Evolutionary conservation across 2,113 vertebrate genomes (phyloP).

Genomic region (Dinomys branickii): DNA sequence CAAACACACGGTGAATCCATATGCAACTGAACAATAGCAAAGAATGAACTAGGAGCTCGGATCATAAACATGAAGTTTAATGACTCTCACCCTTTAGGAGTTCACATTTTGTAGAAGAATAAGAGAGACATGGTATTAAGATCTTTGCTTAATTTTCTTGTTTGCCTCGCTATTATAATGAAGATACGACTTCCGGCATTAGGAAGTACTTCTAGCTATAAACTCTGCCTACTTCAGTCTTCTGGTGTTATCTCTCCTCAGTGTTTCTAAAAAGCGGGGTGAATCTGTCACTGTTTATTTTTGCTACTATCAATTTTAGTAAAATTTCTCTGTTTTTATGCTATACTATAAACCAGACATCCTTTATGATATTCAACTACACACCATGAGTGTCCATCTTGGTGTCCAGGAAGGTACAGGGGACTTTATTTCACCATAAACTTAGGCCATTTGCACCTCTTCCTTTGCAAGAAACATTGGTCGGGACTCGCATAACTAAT

Average conservation of each 20-base stretch:
- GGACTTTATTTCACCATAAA: not conserved
- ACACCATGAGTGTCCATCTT: not conserved
- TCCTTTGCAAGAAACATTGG: not conserved
- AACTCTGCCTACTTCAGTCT: not conserved
- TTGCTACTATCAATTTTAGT: not conserved
- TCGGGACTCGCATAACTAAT: not conserved
- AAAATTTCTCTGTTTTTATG: too few relatives aligned
- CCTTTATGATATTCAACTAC: not conserved
- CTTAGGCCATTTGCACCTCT: not conserved
- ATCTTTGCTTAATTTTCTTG: not conserved
- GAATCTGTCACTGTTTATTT: not conserved
- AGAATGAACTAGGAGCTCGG: not conserved
- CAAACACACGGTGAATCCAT: not conserved
- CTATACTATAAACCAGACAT: too few relatives aligned
- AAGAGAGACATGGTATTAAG: not conserved
- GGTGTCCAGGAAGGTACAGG: not conserved
- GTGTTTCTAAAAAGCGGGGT: not conserved
- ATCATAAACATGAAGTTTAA: slow-evolving; percentile 17
- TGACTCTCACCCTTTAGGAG: not conserved
- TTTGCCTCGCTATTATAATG: not conserved
- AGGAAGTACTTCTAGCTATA: not conserved
- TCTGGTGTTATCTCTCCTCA: not conserved
- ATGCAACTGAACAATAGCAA: not conserved
- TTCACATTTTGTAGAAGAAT: not conserved
- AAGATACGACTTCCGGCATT: not conserved